Evolutionary conservation across 1,140 invertebrate genomes (phyloP).

Genomic region (Drosophila tropicalis): DNA sequence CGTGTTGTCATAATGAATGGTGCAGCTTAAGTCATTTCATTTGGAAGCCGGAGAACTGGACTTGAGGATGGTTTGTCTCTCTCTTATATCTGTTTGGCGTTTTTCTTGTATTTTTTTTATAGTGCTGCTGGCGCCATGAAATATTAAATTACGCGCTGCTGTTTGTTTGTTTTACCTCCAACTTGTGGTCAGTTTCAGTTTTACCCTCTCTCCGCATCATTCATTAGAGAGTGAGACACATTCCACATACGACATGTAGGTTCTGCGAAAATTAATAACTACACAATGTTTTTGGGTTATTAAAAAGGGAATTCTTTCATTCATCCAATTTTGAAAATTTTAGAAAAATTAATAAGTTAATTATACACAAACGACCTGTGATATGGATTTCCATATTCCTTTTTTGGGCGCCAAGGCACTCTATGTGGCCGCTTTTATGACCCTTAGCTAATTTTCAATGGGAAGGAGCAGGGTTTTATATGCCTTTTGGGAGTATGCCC

Average conservation of each 20-base stretch:
- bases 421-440: slow-evolving; percentile 66
- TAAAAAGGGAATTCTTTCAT: slow-evolving; percentile 54
- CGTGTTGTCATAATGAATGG: slow-evolving; percentile 83
- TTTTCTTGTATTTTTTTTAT: slow-evolving; percentile 65
- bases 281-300: slow-evolving; percentile 56
- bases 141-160: slow-evolving; percentile 83
- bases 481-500: slow-evolving; percentile 22
- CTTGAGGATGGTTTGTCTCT: slow-evolving; percentile 32
- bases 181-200: slow-evolving; percentile 20
- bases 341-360: slow-evolving; percentile 73
- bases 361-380: slow-evolving; percentile 52
- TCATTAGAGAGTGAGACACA: slow-evolving; percentile 48
- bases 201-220: slow-evolving; percentile 4
- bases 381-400: slow-evolving; percentile 64
- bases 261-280: slow-evolving; percentile 58
- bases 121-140: slow-evolving; percentile 82
- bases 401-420: slow-evolving; percentile 50
- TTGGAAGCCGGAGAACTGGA: slow-evolving; percentile 58
- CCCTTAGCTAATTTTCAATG: slow-evolving; percentile 53
- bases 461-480: slow-evolving; percentile 42
- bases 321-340: slow-evolving; percentile 59
- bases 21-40: slow-evolving; percentile 82
- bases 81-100: slow-evolving; percentile 33
- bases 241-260: slow-evolving; percentile 71
- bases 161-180: slow-evolving; percentile 43